Percentiles rank a stretch among this genome's conserved stretches.
Evolutionary conservation across 2,113 vertebrate genomes (phyloP).

Genomic region (Damaliscus lunatus): DNA sequence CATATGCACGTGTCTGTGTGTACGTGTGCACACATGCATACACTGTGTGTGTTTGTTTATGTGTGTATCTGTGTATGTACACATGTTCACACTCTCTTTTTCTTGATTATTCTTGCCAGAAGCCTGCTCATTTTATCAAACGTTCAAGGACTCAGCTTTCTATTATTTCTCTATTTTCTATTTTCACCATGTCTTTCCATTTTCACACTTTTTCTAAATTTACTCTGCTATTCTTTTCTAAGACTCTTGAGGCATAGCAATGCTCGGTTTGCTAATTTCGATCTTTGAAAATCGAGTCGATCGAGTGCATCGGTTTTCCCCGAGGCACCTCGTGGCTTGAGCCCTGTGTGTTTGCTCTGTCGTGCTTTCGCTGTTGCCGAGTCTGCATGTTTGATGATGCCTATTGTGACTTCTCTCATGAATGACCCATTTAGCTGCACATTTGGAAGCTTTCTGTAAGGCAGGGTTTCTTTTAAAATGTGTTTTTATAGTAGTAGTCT

Average conservation of each 20-base stretch:
- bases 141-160: not conserved
- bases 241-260: not conserved
- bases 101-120: not conserved
- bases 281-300: too few species aligned
- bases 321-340: not conserved
- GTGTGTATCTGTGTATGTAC: not conserved
- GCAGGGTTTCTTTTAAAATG: not conserved
- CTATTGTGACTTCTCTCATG: not conserved
- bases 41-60: fast-evolving
- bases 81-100: not conserved
- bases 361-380: not conserved
- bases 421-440: not conserved
- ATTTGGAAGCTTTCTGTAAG: not conserved
- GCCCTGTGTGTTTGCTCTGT: not conserved
- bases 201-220: not conserved
- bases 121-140: not conserved
- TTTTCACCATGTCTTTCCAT: not conserved
- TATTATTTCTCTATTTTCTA: not conserved
- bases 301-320: too few species aligned
- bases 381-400: not conserved
- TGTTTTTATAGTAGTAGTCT: not conserved
- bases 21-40: fast-evolving
- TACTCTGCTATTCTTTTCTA: not conserved
- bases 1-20: fast-evolving
- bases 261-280: not conserved